A percentile compares a stretch with the other conserved stretches of the same genome.
These are phyloP conservation scores for Eristalinus sepulchralis DNA, from an alignment of 2,888 invertebrate species.

Conservation along the genomic window DNA sequence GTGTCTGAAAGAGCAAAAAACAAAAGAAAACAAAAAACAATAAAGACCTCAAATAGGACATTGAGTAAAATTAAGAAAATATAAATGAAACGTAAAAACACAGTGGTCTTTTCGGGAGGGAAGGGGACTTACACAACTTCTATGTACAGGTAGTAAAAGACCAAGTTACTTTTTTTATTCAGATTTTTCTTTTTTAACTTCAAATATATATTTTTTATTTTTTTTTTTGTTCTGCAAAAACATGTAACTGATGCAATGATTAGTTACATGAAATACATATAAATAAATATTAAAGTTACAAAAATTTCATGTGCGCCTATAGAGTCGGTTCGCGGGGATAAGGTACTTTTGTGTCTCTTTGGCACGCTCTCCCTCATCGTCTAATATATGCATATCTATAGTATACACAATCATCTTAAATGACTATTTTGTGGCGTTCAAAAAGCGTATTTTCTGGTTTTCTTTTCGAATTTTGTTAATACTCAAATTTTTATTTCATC, in stretches of 20 bases:
- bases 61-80: slow-evolving; percentile 5
- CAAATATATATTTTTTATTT: slow-evolving; percentile 33
- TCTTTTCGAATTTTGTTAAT: background rate
- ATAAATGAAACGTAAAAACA: slow-evolving; percentile 17
- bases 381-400: background rate
- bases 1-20: slow-evolving; percentile 56
- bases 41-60: slow-evolving; percentile 20
- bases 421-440: slow-evolving; percentile 25
- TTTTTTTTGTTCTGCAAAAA: slow-evolving; percentile 18
- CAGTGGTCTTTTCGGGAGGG: background rate
- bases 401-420: slow-evolving; percentile 52
- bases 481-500: slow-evolving; percentile 19
- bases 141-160: background rate
- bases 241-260: background rate
- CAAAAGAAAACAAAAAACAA: slow-evolving; percentile 53
- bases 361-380: background rate
- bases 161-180: slow-evolving; percentile 4
- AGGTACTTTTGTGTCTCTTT: background rate
- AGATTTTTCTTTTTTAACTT: slow-evolving; percentile 37
- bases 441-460: background rate
- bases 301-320: background rate
- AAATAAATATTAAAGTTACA: background rate
- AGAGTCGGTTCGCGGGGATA: background rate
- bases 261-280: background rate
- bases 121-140: background rate